phyloP scores from a whole-genome alignment of 2,888 invertebrate species.

The Andrena bicolor region DNA sequence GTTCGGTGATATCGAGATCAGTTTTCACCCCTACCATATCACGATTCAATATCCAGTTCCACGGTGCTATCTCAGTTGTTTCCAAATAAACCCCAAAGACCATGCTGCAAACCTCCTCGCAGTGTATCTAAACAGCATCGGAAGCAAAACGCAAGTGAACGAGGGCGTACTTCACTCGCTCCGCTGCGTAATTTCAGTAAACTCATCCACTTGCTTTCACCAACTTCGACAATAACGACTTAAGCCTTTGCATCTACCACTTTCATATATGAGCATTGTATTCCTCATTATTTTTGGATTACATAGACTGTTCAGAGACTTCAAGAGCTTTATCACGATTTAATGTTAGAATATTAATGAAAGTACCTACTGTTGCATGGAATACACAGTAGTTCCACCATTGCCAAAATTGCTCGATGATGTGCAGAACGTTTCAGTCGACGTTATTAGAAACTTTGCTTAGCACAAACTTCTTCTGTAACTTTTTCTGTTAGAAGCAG shows the following conservation, averaged over 20 bases:
- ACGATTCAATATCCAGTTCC: slow-evolving; percentile 13
- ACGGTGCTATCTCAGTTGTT: neutral
- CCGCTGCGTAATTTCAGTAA: neutral
- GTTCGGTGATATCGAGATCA: slow-evolving; percentile 21
- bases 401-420: no score
- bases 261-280: neutral
- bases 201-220: neutral
- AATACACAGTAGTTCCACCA: no score
- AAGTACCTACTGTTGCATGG: no score
- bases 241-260: neutral
- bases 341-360: neutral
- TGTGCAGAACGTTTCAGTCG: no score
- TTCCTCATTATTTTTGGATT: neutral
- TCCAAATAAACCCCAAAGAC: slow-evolving; percentile 9
- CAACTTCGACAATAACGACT: neutral
- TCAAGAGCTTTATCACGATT: neutral
- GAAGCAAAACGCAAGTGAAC: slow-evolving; percentile 9
- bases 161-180: neutral
- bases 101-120: neutral
- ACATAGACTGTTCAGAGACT: neutral
- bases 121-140: slow-evolving; percentile 12
- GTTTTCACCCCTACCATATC: slow-evolving; percentile 25
- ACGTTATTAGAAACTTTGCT: no score
- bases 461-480: no score
- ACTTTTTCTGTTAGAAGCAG: no score